These are phyloP conservation scores for Drosophila lutescens DNA, from an alignment of 2,888 invertebrate genomes.

Conservation along the genomic window DNA sequence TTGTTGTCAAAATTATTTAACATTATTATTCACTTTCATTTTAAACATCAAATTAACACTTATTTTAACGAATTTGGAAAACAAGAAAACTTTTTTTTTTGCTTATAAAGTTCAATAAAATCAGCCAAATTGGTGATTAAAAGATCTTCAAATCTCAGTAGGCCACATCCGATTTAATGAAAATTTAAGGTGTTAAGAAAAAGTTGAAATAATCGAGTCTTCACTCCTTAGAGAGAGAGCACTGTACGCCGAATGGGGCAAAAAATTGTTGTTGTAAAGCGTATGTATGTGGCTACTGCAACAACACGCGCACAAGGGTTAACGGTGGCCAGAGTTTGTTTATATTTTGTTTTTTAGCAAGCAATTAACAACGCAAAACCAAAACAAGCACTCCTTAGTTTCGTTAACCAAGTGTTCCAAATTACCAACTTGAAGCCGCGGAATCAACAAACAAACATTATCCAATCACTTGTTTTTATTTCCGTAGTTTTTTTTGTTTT, in stretches of 20 bases:
- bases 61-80: no score
- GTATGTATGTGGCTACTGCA: background rate
- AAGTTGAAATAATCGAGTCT: background rate
- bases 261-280: background rate
- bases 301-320: constrained; percentile 10
- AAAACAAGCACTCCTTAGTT: no score
- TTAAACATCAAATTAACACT: no score
- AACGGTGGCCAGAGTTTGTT: constrained; percentile 19
- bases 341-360: constrained; percentile 2
- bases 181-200: no score
- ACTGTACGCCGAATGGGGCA: background rate
- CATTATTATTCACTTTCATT: no score
- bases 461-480: constrained; percentile 39
- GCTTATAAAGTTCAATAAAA: no score
- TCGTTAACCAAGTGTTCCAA: background rate
- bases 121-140: no score
- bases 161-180: no score
- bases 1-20: no score
- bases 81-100: no score
- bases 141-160: no score
- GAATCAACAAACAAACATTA: constrained; percentile 29
- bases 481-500: constrained; percentile 9
- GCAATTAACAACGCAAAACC: background rate
- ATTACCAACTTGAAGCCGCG: background rate
- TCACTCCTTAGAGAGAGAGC: background rate